Percentiles rank a stretch among this genome's conserved stretches.
Evolutionary conservation across 2,888 invertebrate species (phyloP).

Genomic region (Philonicus albiceps): DNA sequence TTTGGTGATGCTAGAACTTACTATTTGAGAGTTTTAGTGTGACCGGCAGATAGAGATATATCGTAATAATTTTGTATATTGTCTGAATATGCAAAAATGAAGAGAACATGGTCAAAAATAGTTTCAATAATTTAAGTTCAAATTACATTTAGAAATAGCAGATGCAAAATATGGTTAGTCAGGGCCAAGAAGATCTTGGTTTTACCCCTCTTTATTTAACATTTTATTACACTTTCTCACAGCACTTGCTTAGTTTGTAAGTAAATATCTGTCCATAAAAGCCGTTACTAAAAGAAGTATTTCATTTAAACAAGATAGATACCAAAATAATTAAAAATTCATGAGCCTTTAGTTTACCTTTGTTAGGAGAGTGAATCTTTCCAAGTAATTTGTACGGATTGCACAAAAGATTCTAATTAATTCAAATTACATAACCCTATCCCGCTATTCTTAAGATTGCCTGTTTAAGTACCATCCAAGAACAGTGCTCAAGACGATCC

Average conservation of each 20-base stretch:
- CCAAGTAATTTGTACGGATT: neutral
- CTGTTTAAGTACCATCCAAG: neutral
- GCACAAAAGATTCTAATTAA: constrained; percentile 22
- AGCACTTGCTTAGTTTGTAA: neutral
- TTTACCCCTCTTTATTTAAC: no score
- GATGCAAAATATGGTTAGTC: no score
- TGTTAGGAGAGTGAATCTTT: neutral
- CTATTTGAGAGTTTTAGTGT: no score
- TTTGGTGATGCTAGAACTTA: no score
- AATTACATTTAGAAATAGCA: no score
- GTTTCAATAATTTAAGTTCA: no score
- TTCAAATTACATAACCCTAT: constrained; percentile 23
- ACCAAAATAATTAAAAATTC: neutral
- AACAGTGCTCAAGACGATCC: neutral
- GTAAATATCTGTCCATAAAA: neutral
- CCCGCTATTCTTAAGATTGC: constrained; percentile 34
- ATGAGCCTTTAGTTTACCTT: neutral
- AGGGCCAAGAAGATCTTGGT: no score
- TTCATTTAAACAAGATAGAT: neutral
- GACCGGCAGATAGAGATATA: no score
- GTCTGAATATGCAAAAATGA: no score
- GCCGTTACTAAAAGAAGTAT: neutral
- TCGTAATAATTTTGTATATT: no score
- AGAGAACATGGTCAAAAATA: no score
- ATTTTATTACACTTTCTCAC: no score